A percentile compares a stretch with the other conserved stretches of the same genome.
Evolutionary conservation across 1,140 invertebrate species (phyloP).

Genomic region (Cotesia vestalis): DNA sequence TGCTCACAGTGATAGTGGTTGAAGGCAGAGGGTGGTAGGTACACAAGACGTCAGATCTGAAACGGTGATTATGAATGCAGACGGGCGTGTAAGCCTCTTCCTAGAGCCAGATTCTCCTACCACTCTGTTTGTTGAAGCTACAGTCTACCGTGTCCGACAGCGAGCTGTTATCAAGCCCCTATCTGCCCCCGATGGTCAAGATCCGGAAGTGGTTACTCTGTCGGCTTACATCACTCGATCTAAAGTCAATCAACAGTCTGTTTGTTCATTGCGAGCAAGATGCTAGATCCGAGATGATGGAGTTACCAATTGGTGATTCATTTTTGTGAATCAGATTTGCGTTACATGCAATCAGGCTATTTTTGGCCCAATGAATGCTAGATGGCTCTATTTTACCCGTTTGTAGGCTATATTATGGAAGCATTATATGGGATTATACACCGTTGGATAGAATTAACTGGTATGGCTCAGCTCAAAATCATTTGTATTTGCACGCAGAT

Average conservation of each 20-base stretch:
- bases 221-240: slow-evolving; percentile 17
- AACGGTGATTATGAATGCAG: slow-evolving; percentile 61
- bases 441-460: no score
- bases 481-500: no score
- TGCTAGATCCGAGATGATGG: no score
- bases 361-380: no score
- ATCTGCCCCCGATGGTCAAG: background rate
- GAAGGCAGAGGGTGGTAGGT: slow-evolving; percentile 37
- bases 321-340: no score
- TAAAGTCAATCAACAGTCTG: background rate
- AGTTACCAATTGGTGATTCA: no score
- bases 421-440: no score
- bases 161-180: slow-evolving; percentile 7
- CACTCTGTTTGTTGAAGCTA: slow-evolving; percentile 33
- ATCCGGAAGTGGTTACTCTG: slow-evolving; percentile 10
- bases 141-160: slow-evolving; percentile 20
- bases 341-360: no score
- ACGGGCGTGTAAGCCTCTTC: slow-evolving; percentile 57
- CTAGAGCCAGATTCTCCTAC: slow-evolving; percentile 42
- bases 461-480: no score
- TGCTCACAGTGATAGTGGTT: slow-evolving; percentile 28
- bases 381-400: no score
- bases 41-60: slow-evolving; percentile 58
- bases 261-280: background rate
- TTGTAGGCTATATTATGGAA: no score